Evolutionary conservation across 2,113 vertebrate genomes (phyloP), one percentile per base, ranked within the genome.

Genomic region (Isichthys henryi): DNA sequence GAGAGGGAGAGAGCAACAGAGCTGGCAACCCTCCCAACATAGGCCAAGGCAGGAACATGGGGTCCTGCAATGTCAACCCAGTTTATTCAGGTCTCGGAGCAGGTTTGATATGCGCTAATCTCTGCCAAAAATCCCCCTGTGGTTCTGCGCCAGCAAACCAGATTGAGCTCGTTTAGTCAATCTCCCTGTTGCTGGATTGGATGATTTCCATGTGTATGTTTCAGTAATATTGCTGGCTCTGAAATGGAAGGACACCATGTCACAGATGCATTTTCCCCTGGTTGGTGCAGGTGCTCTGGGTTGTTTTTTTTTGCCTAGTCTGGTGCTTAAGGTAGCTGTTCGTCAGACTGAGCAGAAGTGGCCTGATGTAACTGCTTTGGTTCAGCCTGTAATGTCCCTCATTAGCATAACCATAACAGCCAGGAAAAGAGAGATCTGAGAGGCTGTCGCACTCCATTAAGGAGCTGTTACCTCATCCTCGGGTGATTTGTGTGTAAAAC

Each of bases 401-500:
- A 88, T 84, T 45, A 88, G 70, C 89, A 88, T 90, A 8, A 19
- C 66, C 49, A 46, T 53, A 23, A 45, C 35, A 23, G 86, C 86
- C 27, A 88, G 87, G 43, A 35, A 49, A 45, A 19, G 17, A 15
- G 85, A 13, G 89, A 35, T 84, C 66, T 56, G 56, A 31, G 31
- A n/a, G n/a, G 39, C 49, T 52, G 74, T 80, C 66, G 86, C 74
- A 90, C 70, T 90, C 87, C 90, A 77, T 90, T 90, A 66, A 45
- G 56, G 88, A 90, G 43, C 90, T 80, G 53, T 91, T 86, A 87
- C 89, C 82, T 90, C 74, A 91, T 87, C 88, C 83, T 83, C n/a
- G 66, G 82, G 52, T 90, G 86, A 90, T 91, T 90, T 90, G 82
- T 90, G 80, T 90, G 86, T 90, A 52, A 90, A 88, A 91, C 85